These are phyloP conservation scores for Oncorhynchus nerka DNA, from an alignment of 2,113 vertebrate species.

Conservation along the genomic window DNA sequence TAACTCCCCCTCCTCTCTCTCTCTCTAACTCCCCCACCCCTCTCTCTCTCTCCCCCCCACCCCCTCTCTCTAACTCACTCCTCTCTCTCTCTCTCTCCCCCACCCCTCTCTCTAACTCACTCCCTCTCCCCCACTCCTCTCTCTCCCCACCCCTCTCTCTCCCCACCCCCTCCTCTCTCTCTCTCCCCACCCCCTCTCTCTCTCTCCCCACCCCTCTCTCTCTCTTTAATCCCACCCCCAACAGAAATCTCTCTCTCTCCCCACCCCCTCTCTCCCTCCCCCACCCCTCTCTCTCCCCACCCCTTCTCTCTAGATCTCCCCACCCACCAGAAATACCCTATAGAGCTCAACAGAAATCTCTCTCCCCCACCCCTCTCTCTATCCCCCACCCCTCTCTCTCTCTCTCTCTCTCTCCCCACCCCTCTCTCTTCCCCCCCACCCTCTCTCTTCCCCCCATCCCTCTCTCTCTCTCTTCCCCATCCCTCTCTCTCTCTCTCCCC, in stretches of 20 bases:
- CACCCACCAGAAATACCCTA: too few relatives aligned
- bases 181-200: background rate
- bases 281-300: too few relatives aligned
- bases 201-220: background rate
- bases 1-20: too few relatives aligned
- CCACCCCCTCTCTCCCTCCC: too few relatives aligned
- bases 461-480: too few relatives aligned
- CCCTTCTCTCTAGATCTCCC: background rate
- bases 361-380: background rate
- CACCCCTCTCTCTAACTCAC: background rate
- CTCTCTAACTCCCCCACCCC: background rate
- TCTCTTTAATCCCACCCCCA: too few relatives aligned
- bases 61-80: too few relatives aligned
- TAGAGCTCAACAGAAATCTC: too few relatives aligned
- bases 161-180: background rate
- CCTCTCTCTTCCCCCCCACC: background rate
- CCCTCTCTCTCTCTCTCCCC: constrained; percentile 1
- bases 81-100: too few relatives aligned
- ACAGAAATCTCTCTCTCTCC: too few relatives aligned
- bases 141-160: background rate
- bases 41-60: too few relatives aligned
- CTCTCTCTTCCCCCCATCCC: too few relatives aligned
- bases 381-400: background rate
- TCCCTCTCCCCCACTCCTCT: background rate
- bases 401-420: background rate